Base-by-base conservation (phyloP, 2,113 vertebrate species). In the Anas platyrhynchos region DNA sequence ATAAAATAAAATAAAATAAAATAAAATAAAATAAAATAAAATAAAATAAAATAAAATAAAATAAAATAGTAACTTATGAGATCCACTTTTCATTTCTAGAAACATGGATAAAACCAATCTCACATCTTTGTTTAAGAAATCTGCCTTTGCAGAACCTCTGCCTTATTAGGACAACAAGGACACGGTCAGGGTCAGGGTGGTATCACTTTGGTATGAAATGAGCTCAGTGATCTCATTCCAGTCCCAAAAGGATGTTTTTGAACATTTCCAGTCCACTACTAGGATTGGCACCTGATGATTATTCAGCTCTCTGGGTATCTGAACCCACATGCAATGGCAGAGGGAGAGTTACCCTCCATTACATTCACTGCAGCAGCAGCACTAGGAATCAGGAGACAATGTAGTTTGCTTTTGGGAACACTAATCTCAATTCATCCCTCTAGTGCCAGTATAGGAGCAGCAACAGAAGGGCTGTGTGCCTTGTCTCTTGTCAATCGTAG, bases 31-130 rank as follows among this genome's bases (percentile, higher is more conserved):
- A 41, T 41, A 41, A 41, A 41, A 41, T 41, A 41, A 41, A 41
- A 41, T 41, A 41, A 41, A 41, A 41, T 41, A 41, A 41, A 41
- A 41, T 41, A 41, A 41, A 41, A 41, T 41, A 41, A 41, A 41
- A 41, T 41, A 41, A 41, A 41, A 41, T 2, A 61, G 3, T 17
- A 36, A 2, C 3, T 13, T 23, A 11, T 0, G 5, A 56, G 36
- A 34, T 41, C 13, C 4, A 13, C 6, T 88, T 90, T 74, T 65
- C 59, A 46, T n/a, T 52, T 34, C 62, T 80, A 36, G 48, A 85
- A 85, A 75, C 34, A 48, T 48, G 46, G 46, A 48, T 48, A 48
- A 48, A 48, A 48, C 46, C 21, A 11, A 48, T 48, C 46, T 48
- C 46, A 11, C 21, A 32, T 59, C 46, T 46, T 46, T 78, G 27